phyloP scores from a whole-genome alignment of 2,797 vertebrate species.

The Carcharodon carcharias region DNA sequence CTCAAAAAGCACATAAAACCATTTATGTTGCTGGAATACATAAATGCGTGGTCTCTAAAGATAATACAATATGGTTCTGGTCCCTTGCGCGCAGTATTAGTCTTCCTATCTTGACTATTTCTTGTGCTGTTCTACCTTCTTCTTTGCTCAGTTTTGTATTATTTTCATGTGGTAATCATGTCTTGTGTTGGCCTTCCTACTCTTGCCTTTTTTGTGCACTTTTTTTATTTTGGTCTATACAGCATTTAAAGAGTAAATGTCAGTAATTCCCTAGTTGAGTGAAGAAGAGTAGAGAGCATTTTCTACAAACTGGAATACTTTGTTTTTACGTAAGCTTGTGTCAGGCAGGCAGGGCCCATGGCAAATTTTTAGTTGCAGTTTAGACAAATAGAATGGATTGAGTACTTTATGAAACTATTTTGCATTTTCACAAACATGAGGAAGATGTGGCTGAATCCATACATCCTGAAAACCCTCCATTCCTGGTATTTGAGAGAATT shows the following conservation, averaged over 20 bases:
- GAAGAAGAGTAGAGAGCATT: neutral
- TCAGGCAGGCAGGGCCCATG: no score
- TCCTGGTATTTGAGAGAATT: neutral
- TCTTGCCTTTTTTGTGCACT: neutral
- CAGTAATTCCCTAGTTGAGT: neutral
- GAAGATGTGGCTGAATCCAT: neutral
- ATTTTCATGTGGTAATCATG: neutral
- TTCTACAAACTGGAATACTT: neutral
- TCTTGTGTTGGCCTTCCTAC: neutral
- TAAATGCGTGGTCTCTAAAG: neutral
- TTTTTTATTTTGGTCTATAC: neutral
- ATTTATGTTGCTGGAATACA: neutral
- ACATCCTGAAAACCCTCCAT: neutral
- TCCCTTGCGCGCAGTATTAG: neutral
- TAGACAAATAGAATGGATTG: neutral
- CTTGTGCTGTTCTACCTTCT: no score
- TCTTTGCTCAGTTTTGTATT: neutral
- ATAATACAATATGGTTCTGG: neutral
- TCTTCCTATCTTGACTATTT: neutral
- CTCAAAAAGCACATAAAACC: neutral
- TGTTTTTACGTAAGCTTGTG: neutral
- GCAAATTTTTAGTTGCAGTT: neutral
- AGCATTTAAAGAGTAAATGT: neutral
- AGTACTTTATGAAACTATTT: neutral
- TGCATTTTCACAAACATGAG: conserved; percentile 13